Evolutionary conservation across 2,888 invertebrate genomes (phyloP).

Genomic region (Dryobotodes eremita): DNA sequence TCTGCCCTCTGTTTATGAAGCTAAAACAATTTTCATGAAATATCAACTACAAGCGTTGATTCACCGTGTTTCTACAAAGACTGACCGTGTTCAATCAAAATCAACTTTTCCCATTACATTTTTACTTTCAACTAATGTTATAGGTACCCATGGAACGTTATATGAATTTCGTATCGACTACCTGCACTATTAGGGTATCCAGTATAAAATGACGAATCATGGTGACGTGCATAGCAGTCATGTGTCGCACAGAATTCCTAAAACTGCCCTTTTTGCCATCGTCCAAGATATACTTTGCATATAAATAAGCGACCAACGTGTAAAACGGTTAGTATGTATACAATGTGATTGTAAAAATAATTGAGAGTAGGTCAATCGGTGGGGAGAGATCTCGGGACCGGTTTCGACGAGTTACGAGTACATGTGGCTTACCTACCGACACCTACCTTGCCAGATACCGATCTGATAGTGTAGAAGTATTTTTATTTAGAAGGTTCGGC

Average conservation of each 20-base stretch:
- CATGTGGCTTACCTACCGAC: conserved; percentile 53
- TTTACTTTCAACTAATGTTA: conserved; percentile 12
- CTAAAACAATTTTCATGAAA: conserved; percentile 28
- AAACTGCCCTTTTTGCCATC: conserved; percentile 14
- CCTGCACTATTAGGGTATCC: background rate
- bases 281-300: background rate
- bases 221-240: background rate
- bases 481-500: conserved; percentile 43
- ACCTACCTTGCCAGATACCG: conserved; percentile 45
- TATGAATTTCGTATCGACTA: conserved; percentile 7
- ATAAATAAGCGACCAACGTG: conserved; percentile 33
- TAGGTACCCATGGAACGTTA: background rate
- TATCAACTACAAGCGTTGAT: conserved; percentile 8
- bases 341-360: conserved; percentile 67
- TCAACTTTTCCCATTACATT: conserved; percentile 8
- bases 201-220: background rate
- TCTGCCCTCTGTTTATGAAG: conserved; percentile 23
- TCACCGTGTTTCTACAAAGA: conserved; percentile 16
- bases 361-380: conserved; percentile 66
- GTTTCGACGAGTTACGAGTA: conserved; percentile 53
- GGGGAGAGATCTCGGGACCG: conserved; percentile 65
- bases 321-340: conserved; percentile 51
- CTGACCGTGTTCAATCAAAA: conserved; percentile 7
- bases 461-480: conserved; percentile 53
- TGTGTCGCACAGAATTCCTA: background rate